Evolutionary conservation across 2,888 invertebrate genomes (phyloP).

Genomic region (Bombylius major): DNA sequence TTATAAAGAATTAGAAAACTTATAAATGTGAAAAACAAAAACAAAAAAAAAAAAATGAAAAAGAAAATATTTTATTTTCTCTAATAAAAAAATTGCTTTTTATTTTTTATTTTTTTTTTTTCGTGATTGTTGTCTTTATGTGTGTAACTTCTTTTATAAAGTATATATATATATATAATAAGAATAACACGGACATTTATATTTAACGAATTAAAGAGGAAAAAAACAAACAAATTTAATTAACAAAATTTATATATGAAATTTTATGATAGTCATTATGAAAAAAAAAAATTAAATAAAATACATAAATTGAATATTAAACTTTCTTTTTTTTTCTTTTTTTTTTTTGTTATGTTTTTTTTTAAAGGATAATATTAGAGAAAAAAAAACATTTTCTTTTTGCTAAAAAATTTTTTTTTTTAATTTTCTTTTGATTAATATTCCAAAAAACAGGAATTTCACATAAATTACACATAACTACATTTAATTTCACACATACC

Average conservation of each 20-base stretch:
- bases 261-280: too few species aligned
- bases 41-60: slow-evolving; percentile 4
- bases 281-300: background rate
- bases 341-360: background rate
- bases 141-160: slow-evolving; percentile 1
- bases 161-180: too few species aligned
- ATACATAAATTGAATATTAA: too few species aligned
- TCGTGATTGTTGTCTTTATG: slow-evolving; percentile 3
- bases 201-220: background rate
- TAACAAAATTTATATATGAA: background rate
- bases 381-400: too few species aligned
- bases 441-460: too few species aligned
- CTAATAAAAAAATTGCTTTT: slow-evolving; percentile 2
- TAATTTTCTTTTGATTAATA: too few species aligned
- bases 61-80: background rate
- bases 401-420: too few species aligned
- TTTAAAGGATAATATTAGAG: too few species aligned
- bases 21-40: slow-evolving; percentile 1
- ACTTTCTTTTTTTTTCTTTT: background rate
- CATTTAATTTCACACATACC: too few species aligned
- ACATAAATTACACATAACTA: too few species aligned
- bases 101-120: background rate
- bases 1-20: slow-evolving; percentile 8
- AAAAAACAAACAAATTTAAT: background rate
- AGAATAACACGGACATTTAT: too few species aligned